phyloP scores from a whole-genome alignment of 2,888 invertebrate genomes.

The Meiosimyza platycephala region DNA sequence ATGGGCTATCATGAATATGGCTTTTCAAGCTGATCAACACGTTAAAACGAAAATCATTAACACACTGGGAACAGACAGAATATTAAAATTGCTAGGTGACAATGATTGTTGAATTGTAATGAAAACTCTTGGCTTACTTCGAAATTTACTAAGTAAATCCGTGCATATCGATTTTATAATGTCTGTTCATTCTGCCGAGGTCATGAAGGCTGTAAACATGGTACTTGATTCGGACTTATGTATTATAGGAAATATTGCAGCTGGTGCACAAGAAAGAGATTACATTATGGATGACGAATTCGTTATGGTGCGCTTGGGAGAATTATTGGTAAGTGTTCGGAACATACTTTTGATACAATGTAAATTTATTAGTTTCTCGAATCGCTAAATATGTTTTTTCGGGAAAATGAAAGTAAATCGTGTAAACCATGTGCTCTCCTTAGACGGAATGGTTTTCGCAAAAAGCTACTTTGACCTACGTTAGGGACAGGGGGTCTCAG shows the following conservation, averaged over 20 bases:
- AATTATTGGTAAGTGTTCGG: conserved; percentile 78
- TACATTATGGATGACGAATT: conserved; percentile 95
- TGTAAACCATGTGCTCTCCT: too few species aligned
- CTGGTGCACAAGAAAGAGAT: conserved; percentile 89
- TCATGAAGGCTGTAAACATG: conserved; percentile 83
- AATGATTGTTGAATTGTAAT: conserved; percentile 88
- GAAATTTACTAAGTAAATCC: conserved; percentile 88
- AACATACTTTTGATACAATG: too few species aligned
- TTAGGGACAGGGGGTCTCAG: too few species aligned
- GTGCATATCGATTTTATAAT: conserved; percentile 92
- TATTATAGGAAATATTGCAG: conserved; percentile 92
- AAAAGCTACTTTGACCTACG: too few species aligned
- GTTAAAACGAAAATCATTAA: conserved; percentile 89
- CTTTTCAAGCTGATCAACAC: conserved; percentile 85
- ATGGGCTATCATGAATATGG: conserved; percentile 84
- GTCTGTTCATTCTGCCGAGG: conserved; percentile 78
- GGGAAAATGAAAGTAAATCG: too few species aligned
- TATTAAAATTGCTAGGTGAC: conserved; percentile 89
- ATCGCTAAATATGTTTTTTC: not conserved
- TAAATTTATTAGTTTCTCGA: too few species aligned
- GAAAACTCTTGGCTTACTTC: conserved; percentile 89
- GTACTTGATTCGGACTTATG: conserved; percentile 75
- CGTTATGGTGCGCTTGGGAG: conserved; percentile 87
- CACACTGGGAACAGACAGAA: conserved; percentile 88
- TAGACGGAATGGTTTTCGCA: too few species aligned